phyloP scores from a whole-genome alignment of 2,888 invertebrate genomes.

The Empis stercorea region DNA sequence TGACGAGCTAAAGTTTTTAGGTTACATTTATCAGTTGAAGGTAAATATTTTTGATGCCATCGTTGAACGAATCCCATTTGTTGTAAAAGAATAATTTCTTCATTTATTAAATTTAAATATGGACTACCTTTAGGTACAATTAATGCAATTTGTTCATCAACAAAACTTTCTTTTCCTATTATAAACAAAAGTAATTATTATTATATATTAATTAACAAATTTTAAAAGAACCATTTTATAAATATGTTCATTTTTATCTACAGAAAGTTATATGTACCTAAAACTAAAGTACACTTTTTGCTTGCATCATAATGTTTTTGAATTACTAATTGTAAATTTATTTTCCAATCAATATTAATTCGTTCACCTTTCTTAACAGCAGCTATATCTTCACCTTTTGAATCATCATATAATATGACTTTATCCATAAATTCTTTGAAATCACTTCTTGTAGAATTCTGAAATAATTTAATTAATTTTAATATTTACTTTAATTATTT shows the following conservation, averaged over 20 bases:
- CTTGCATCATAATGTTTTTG: slow-evolving; percentile 50
- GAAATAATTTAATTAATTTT: neutral
- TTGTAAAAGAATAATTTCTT: slow-evolving; percentile 65
- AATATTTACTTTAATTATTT: too few species aligned
- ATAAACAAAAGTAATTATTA: neutral
- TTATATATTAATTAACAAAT: too few species aligned
- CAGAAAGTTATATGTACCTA: too few species aligned
- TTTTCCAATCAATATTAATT: slow-evolving; percentile 70
- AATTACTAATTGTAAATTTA: slow-evolving; percentile 60
- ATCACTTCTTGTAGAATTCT: slow-evolving; percentile 25
- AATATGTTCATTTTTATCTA: too few species aligned
- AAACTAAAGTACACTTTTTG: slow-evolving; percentile 59
- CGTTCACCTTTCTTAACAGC: slow-evolving; percentile 54
- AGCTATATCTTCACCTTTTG: slow-evolving; percentile 38
- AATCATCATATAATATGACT: slow-evolving; percentile 40
- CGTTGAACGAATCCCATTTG: slow-evolving; percentile 73
- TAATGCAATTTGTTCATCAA: slow-evolving; percentile 67
- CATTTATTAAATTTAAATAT: slow-evolving; percentile 60
- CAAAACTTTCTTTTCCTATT: slow-evolving; percentile 62
- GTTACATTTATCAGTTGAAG: slow-evolving; percentile 68
- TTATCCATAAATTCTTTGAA: slow-evolving; percentile 41
- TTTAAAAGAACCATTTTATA: too few species aligned
- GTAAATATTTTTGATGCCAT: slow-evolving; percentile 67
- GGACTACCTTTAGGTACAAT: slow-evolving; percentile 63
- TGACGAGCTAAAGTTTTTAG: slow-evolving; percentile 47